Base-by-base conservation (phyloP, 92 coral and sea anemone species). In the Epizoanthus stellaris region DNA sequence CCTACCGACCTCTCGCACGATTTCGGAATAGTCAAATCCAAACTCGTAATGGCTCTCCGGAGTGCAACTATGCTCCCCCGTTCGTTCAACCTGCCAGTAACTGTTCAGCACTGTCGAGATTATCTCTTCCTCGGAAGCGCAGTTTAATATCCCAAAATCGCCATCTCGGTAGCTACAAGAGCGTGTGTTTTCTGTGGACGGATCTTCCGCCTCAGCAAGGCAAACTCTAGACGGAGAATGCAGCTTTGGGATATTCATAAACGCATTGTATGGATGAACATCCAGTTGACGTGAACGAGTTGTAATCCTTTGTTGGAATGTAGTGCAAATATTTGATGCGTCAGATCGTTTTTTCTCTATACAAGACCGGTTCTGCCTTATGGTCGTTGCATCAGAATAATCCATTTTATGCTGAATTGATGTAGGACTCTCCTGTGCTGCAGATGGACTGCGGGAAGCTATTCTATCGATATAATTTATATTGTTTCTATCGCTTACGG, bases 71-170 rank as follows among this genome's bases (percentile, higher is more conserved):
- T 79, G 83, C 4, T 52, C 36, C 9, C 83, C 83, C 4, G 47
- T 47, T 43, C 83, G 36, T 40, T 79, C 83, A 21, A 63, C 71
- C 6, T 79, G 83, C 83, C 83, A 79, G 54, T 62, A 79, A 79
- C 49, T 62, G 43, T 61, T 79, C 43, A 79, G 3, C 72, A 79
- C 83, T 30, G 61, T 43, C 38, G 66, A 10, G 13, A 45, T 23
- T 61, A 79, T 79, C 39, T 79, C 83, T 21, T 79, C 83, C 14
- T 63, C 72, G 13, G 56, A 39, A 21, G 3, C 43, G 52, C 14
- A 43, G 30, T 4, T 63, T 14, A 20, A 14, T 17, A 40, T 66
- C 42, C 0, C 19, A 6, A n/a, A 40, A 34, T 62, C 19, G 19
- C 19, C 45, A 14, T 39, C 16, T 36, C 59, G 20, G 13, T 3